Evolutionary conservation across 2,797 vertebrate species (phyloP), one percentile per base, ranked within the genome.

Genomic region (Lepus oiostolus): DNA sequence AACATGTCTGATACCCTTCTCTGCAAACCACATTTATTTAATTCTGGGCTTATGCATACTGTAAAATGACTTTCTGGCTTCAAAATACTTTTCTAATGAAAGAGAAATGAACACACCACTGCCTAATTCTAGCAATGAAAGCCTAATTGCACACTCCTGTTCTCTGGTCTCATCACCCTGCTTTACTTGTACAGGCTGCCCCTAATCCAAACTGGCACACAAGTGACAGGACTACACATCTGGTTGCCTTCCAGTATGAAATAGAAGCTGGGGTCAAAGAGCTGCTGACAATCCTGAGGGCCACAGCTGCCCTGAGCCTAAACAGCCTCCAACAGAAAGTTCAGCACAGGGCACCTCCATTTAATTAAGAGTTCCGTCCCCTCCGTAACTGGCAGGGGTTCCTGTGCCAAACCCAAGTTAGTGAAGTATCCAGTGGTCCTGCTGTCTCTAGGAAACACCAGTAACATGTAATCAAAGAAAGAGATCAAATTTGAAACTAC

Each of bases 51-150:
- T 70, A 79, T 38, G 63, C 10, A 75, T n/a, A 28, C n/a, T 50
- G 5, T 35, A 76, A 71, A 68, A 52, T 82, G 80, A 17, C 17
- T 76, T 90, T 90, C 54, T 72, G 38, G 82, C 54, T 94, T 90
- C 85, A 89, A 93, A 92, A 68, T 65, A 71, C 60, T 68, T 85
- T 87, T 85, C 86, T 76, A 65, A 88, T 82, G n/a, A 67, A 85
- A 89, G 75, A 87, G 28, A 94, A 89, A 89, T 4, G 32, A 92
- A 35, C 22, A 70, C 4, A 16, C 68, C 6, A 35, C 42, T 38
- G 47, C 70, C 35, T 62, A 60, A 50, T 76, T 88, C 38, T 85
- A 72, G 38, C 63, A 38, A 3, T 75, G 70, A 60, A 87, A 75
- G 42, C 22, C 67, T 47, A 30, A 35, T 10, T 74, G 32, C 26